phyloP scores from a whole-genome alignment of 2,888 invertebrate genomes.

The Eupithecia inturbata region DNA sequence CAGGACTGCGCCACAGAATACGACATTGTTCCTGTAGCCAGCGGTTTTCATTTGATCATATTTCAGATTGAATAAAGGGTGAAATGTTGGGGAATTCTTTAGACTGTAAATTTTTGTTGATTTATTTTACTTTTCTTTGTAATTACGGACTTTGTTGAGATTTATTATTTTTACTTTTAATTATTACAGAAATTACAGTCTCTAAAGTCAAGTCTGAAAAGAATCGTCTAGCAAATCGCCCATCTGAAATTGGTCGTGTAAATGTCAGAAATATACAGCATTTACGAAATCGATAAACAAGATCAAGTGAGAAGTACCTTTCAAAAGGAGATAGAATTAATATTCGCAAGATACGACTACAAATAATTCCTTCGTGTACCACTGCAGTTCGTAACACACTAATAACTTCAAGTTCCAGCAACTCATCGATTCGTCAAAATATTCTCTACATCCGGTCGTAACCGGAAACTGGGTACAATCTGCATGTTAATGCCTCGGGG shows the following conservation, averaged over 20 bases:
- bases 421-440: slow-evolving; percentile 24
- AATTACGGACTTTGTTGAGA: not conserved
- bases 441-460: slow-evolving; percentile 24
- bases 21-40: not conserved
- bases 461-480: slow-evolving; percentile 42
- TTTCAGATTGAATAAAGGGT: slow-evolving; percentile 6
- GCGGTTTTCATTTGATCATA: slow-evolving; percentile 12
- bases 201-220: not conserved
- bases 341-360: not conserved
- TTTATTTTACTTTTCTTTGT: slow-evolving; percentile 1
- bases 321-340: not conserved
- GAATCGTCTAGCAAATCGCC: not conserved
- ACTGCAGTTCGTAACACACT: not conserved
- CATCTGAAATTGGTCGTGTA: not conserved
- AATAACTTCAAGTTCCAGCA: slow-evolving; percentile 6
- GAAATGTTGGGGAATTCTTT: not conserved
- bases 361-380: not conserved
- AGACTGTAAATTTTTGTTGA: not conserved
- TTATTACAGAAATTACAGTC: not conserved
- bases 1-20: slow-evolving; percentile 10
- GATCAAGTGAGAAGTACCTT: not conserved
- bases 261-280: not conserved
- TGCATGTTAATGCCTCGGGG: slow-evolving; percentile 52
- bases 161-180: not conserved
- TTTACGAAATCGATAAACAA: not conserved